Evolutionary conservation across 2,888 invertebrate genomes (phyloP), one percentile per base, ranked within the genome.

Genomic region (Drosophila paucipuncta): DNA sequence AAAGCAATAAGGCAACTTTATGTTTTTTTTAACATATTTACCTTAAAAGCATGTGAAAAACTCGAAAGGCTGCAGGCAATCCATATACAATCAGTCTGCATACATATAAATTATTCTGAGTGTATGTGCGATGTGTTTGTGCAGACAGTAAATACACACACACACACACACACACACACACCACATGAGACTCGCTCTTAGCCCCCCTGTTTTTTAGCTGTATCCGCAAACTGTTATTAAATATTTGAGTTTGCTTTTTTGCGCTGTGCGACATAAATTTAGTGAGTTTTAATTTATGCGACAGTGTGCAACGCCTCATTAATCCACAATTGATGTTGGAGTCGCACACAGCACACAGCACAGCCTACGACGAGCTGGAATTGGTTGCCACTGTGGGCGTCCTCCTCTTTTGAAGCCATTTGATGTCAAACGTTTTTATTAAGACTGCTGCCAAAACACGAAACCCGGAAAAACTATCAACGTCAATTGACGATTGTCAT

Each of bases 131-230:
- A 49, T 73, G 52, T 87, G 89, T 88, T 83, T 89, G 82, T 74
- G 84, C 87, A 87, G 87, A 87, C 87, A 77, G 74, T 72, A 53
- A 72, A 80, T 82, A 87, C 83, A 90, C 85, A 85, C 49, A 18
- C 18, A 30, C 18, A 30, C 33, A 35, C 33, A 54, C 54, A 37
- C 35, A 25, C 35, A 80, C 73, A 85, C 83, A 37, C 53, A 25
- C 69, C 54, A 35, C 9, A 54, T 61, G 72, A 58, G 52, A 41
- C 41, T 49, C 53, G 37, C 60, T 66, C 59, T 54, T n/a, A 30
- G 50, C 59, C 52, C 49, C 10, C 18, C 37, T 37, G 2, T 25
- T 55, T 54, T 37, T 39, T 18, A 43, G 67, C 60, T 54, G 53
- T 49, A 53, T 50, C 43, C 37, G 33, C 59, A 33, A 52, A 47